These are phyloP conservation scores for Nothoprocta pentlandii DNA, from an alignment of 2,113 vertebrate genomes.

Conservation along the genomic window DNA sequence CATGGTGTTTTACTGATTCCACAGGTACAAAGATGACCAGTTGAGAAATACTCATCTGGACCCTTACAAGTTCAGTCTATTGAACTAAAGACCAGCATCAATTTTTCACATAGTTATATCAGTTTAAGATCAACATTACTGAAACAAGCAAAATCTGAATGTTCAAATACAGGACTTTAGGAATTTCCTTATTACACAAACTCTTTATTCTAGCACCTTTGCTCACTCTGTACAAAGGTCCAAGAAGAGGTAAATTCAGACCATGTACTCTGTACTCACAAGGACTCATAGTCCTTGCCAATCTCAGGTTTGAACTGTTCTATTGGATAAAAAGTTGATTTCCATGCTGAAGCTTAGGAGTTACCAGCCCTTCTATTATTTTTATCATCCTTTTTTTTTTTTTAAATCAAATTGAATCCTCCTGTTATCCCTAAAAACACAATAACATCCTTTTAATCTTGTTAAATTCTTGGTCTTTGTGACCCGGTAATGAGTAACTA, in stretches of 20 bases:
- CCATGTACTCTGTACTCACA: neutral
- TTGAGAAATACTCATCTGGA: neutral
- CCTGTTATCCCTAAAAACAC: conserved; percentile 55
- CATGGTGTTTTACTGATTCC: neutral
- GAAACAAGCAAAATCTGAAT: neutral
- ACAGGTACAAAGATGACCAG: neutral
- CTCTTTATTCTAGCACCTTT: neutral
- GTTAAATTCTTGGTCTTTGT: conserved; percentile 44
- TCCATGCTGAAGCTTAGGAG: neutral
- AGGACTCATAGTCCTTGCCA: neutral
- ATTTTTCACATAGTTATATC: neutral
- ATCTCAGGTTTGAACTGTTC: neutral
- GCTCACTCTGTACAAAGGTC: neutral
- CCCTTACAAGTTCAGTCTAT: neutral
- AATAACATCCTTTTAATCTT: conserved; percentile 52
- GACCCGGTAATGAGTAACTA: conserved; percentile 57
- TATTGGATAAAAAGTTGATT: neutral
- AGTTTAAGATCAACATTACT: neutral
- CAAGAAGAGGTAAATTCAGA: neutral
- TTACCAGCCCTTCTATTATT: conserved; percentile 5
- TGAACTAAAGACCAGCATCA: neutral
- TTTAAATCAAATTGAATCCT: conserved; percentile 41
- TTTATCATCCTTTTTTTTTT: conserved; percentile 5
- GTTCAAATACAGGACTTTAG: neutral
- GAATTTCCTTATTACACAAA: neutral